Evolutionary conservation across 2,797 vertebrate genomes (phyloP).

Genomic region (Pipistrellus nathusii): DNA sequence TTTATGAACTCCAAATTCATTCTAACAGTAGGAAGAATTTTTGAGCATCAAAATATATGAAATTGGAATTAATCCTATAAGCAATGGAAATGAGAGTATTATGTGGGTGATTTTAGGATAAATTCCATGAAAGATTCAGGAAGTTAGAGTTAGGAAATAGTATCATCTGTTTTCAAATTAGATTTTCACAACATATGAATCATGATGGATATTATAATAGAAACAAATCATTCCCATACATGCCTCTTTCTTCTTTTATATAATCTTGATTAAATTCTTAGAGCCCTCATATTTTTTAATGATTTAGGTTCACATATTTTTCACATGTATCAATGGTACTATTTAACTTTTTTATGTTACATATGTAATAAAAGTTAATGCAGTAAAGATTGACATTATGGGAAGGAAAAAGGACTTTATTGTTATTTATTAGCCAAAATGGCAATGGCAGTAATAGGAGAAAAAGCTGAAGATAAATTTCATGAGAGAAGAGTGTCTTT

Average conservation of each 20-base stretch:
- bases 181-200: background rate
- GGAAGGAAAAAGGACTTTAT: background rate
- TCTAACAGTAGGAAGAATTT: background rate
- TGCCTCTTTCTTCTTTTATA: conserved; percentile 4
- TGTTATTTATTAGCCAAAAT: conserved; percentile 50
- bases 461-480: background rate
- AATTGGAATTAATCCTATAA: background rate
- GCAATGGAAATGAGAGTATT: background rate
- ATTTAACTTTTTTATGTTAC: conserved; percentile 65
- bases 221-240: conserved; percentile 34
- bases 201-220: background rate
- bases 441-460: background rate
- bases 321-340: background rate
- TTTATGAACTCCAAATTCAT: background rate
- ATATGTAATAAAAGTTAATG: conserved; percentile 67
- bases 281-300: background rate
- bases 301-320: background rate
- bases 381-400: conserved; percentile 1
- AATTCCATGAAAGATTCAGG: background rate
- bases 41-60: background rate
- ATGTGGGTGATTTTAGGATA: background rate
- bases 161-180: conserved; percentile 15
- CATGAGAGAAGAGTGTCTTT: background rate
- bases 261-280: conserved; percentile 46
- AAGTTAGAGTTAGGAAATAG: background rate